Conservation (phyloP, 2,113 vertebrate species). For the Sturnus vulgaris region DNA sequence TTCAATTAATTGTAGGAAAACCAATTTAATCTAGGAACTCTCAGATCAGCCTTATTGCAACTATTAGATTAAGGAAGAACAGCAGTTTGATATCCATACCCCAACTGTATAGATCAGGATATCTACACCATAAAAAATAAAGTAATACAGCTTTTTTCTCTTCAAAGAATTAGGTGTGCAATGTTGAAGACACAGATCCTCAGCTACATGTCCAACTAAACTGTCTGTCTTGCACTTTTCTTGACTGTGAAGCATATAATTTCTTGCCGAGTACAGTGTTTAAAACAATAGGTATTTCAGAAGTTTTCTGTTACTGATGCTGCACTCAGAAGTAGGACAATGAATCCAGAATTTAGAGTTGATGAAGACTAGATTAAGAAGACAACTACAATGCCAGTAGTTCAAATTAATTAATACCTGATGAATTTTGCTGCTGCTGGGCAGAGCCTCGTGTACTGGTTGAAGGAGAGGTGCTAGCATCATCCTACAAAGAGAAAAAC, state of each 20-base stretch:
- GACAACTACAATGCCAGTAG: background rate
- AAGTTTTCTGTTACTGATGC: background rate
- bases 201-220: background rate
- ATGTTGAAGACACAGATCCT: background rate
- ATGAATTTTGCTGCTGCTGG: constrained; percentile 88
- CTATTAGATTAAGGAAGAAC: background rate
- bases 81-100: background rate
- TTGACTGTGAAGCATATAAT: background rate
- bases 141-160: background rate
- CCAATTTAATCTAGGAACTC: background rate
- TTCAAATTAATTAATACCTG: constrained; percentile 70
- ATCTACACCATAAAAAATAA: background rate
- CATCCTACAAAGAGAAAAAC: constrained; percentile 78
- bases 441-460: constrained; percentile 80
- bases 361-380: background rate
- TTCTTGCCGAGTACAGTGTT: background rate
- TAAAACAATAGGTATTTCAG: background rate
- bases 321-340: background rate
- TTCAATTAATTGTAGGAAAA: background rate
- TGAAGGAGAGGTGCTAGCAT: constrained; percentile 85
- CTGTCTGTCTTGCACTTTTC: background rate
- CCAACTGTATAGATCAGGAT: background rate
- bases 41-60: background rate
- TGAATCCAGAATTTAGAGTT: background rate
- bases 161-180: background rate